Percentiles rank a stretch among this genome's conserved stretches.
Conservation (phyloP, 2,797 vertebrate species). For the Characodon lateralis region DNA sequence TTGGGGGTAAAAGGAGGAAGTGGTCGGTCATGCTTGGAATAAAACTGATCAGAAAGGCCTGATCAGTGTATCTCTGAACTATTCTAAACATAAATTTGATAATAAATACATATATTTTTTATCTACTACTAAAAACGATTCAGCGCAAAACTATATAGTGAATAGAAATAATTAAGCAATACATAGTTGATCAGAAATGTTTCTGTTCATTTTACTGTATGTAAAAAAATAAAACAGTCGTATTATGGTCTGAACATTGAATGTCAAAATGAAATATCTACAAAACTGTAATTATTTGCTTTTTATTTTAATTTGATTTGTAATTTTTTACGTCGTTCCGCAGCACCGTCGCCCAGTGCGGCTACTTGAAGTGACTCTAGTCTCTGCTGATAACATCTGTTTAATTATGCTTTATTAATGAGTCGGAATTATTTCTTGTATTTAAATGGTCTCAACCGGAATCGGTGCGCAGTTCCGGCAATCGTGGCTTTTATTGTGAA, state of each 20-base stretch:
- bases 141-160: too few relatives aligned
- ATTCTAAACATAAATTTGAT: too few relatives aligned
- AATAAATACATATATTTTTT: too few relatives aligned
- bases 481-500: constrained; percentile 34
- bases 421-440: neutral
- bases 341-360: too few relatives aligned
- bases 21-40: too few relatives aligned
- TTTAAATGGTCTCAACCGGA: constrained; percentile 7
- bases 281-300: neutral
- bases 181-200: neutral
- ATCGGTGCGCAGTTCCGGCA: fast-evolving
- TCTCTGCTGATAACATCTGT: neutral
- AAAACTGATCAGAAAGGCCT: too few relatives aligned
- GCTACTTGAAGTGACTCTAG: neutral
- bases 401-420: neutral
- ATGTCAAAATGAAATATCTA: neutral
- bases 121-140: too few relatives aligned
- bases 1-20: too few relatives aligned
- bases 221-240: neutral
- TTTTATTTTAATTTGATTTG: neutral
- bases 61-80: too few relatives aligned
- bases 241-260: neutral
- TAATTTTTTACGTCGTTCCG: neutral
- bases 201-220: neutral
- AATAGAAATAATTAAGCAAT: neutral